Evolutionary conservation across 2,888 invertebrate genomes (phyloP), one percentile per base, ranked within the genome.

Genomic region (Luperina nickerlii): DNA sequence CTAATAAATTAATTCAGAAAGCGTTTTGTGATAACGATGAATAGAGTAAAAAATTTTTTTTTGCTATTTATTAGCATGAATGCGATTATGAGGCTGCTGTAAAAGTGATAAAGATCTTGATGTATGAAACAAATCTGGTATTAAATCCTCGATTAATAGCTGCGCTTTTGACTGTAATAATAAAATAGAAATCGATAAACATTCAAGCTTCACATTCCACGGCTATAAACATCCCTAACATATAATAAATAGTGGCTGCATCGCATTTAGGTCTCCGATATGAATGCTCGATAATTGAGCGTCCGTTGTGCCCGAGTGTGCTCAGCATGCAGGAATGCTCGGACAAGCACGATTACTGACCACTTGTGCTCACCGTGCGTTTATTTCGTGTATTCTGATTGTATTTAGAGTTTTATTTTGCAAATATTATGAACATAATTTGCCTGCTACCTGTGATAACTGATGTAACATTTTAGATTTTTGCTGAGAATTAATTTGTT

Each of bases 231-330:
- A 67, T 66, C 18, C 13, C 38, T 18, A 32, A 42, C n/a, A 57
- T 74, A 69, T 65, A 54, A 73, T 75, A 74, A 74, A 60, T 62
- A 45, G 32, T 63, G 27, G 11, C 60, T 71, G 69, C 69, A 63
- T 62, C 68, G 66, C 62, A 74, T 62, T 71, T 66, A 48, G 76
- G 48, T 67, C 51, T 68, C 27, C 20, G 69, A 75, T 73, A 87
- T 82, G 79, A 85, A 82, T 78, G 79, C 79, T 85, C 85, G 78
- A 85, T 89, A 87, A 89, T 89, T 89, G 88, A 83, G 73, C 81
- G 81, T 77, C 78, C 79, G 87, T 74, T 81, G 84, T 81, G 81
- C 78, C 78, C 81, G 89, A 88, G 89, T 88, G 86, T 78, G 73
- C 75, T 79, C 76, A 42, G 79, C 70, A 70, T 82, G 45, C 70